Base-by-base conservation (phyloP, 2,888 invertebrate species). In the Aporophyla lueneburgensis region DNA sequence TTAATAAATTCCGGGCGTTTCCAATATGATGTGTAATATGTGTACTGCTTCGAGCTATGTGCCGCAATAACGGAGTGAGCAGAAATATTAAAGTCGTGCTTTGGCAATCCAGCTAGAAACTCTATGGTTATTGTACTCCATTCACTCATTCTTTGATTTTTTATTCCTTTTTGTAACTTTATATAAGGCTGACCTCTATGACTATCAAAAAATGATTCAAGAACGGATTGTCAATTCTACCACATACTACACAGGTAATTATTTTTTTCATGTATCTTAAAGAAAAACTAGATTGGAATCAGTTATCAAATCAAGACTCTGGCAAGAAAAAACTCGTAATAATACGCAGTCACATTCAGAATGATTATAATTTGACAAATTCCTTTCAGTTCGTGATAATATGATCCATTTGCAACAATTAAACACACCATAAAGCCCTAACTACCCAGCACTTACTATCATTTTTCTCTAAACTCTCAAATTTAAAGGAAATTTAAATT, bases 11-110 rank as follows among this genome's bases (percentile, higher is more conserved):
- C 67, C 71, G 24, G 21, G 19, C 72, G 71, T 66, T 83, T 86
- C 86, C 83, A 83, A 83, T 83, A 86, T 74, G 66, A 74, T 71
- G 69, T 77, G 83, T 74, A 82, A 86, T 77, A 74, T 71, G 69
- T 77, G 83, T 74, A 82, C 86, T 77, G 83, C 83, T 77, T 56
- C 43, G 51, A 83, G 83, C 83, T 69, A 77, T 78, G 66, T 70
- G 53, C 43, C 27, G 77, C 74, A 83, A 83, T 82, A 83, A 58
- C 69, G 62, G 33, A 58, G n/a, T 46, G 58, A 59, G 24, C 27
- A 27, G 71, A 77, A 78, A 77, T 77, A 86, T 83, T 83, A 74
- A 77, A 86, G 51, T 72, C 83, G 71, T 86, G 83, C 78, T 70
- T 62, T 24, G 72, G 27, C 58, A 54, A 33, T 40, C 33, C n/a